A percentile compares a stretch with the other conserved stretches of the same genome.
phyloP scores from a whole-genome alignment of 2,888 invertebrate species.

The Oscheius sp. region DNA sequence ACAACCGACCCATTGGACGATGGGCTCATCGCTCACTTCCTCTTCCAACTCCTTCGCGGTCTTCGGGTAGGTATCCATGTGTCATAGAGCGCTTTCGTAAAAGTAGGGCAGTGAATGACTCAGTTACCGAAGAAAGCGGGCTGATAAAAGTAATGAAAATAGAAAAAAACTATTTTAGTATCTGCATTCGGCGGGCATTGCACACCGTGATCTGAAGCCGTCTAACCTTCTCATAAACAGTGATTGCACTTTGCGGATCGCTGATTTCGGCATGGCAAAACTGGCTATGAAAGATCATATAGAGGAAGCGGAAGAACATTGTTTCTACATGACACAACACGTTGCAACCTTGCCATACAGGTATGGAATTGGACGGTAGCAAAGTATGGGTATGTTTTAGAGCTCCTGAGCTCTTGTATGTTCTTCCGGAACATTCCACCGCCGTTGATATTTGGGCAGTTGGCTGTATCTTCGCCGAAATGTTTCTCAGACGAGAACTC shows the following conservation, averaged over 20 bases:
- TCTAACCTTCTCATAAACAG: constrained; percentile 65
- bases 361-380: neutral
- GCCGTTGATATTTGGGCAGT: constrained; percentile 69
- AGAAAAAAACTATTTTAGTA: constrained; percentile 47
- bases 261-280: constrained; percentile 68
- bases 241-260: constrained; percentile 59
- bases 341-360: constrained; percentile 65
- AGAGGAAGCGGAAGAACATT: constrained; percentile 65
- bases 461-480: constrained; percentile 67
- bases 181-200: constrained; percentile 64
- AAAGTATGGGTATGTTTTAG: constrained; percentile 28
- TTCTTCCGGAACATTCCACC: constrained; percentile 66
- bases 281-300: constrained; percentile 52
- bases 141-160: neutral
- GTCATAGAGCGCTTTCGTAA: neutral
- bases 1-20: constrained; percentile 55
- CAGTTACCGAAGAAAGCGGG: too few relatives aligned
- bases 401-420: constrained; percentile 66
- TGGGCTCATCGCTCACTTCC: constrained; percentile 55
- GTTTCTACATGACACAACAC: constrained; percentile 69
- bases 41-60: constrained; percentile 61
- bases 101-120: constrained; percentile 19
- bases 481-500: constrained; percentile 61
- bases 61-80: constrained; percentile 42
- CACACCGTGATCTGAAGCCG: constrained; percentile 66